Conservation (phyloP, 2,888 invertebrate species). For the Caenorhabditis parvicauda region DNA sequence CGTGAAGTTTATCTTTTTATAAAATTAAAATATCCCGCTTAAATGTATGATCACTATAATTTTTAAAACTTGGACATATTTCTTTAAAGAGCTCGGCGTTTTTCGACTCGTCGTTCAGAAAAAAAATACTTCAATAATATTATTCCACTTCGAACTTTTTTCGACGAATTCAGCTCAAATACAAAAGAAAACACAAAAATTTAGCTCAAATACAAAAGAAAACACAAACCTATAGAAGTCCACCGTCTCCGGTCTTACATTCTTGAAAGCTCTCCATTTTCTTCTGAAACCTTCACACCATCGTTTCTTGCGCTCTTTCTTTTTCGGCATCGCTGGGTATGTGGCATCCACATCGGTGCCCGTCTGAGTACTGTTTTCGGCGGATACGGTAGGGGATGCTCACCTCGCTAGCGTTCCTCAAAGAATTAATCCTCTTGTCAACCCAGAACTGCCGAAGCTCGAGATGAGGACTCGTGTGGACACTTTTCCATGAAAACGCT, state of each 20-base stretch:
- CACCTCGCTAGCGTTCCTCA: conserved; percentile 33
- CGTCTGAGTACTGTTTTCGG: conserved; percentile 3
- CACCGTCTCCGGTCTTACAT: conserved; percentile 52
- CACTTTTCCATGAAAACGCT: conserved; percentile 59
- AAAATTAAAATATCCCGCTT: no score
- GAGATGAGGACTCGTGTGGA: conserved; percentile 57
- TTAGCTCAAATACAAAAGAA: background rate
- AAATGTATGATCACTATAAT: background rate
- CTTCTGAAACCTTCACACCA: conserved; percentile 24
- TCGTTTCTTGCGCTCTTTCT: no score
- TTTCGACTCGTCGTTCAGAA: background rate
- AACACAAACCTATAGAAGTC: conserved; percentile 54
- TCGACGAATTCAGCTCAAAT: background rate
- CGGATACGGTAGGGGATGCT: background rate
- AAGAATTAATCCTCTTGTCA: conserved; percentile 51
- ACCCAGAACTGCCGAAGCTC: conserved; percentile 61
- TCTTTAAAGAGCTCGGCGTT: background rate
- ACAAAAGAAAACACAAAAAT: background rate
- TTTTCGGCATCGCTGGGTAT: conserved; percentile 12
- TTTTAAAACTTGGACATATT: background rate
- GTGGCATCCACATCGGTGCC: conserved; percentile 20
- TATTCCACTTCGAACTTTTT: background rate
- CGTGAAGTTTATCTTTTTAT: background rate
- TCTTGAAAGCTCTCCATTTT: conserved; percentile 31
- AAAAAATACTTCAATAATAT: background rate